phyloP scores from a whole-genome alignment of 2,797 vertebrate genomes.

The Lerista edwardsae region DNA sequence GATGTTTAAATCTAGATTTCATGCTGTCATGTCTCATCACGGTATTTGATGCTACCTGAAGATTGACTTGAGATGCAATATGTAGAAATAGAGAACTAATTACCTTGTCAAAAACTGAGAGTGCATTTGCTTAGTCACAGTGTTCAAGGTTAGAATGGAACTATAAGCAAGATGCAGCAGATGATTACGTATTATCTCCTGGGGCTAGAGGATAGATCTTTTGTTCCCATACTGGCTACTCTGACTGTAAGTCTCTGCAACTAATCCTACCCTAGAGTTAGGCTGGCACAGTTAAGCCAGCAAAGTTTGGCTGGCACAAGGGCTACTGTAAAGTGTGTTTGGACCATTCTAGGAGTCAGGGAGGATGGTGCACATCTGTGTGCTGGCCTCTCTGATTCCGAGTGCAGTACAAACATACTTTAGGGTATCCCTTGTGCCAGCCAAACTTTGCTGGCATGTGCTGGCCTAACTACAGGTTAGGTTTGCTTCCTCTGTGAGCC shows the following conservation, averaged over 20 bases:
- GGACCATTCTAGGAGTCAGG: too few relatives aligned
- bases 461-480: too few relatives aligned
- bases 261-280: too few relatives aligned
- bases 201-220: neutral
- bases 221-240: neutral
- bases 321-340: too few relatives aligned
- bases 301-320: too few relatives aligned
- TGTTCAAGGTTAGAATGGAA: neutral
- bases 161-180: neutral
- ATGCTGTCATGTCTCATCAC: constrained; percentile 15
- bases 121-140: neutral
- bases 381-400: too few relatives aligned
- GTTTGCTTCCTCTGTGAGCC: too few relatives aligned
- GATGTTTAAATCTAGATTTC: neutral
- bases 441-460: too few relatives aligned
- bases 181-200: neutral
- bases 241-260: neutral
- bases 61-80: constrained; percentile 21
- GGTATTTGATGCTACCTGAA: constrained; percentile 16
- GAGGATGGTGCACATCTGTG: too few relatives aligned
- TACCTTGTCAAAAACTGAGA: neutral
- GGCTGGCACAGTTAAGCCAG: too few relatives aligned
- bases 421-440: too few relatives aligned
- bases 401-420: too few relatives aligned
- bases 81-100: constrained; percentile 16